phyloP scores from a whole-genome alignment of 2,888 invertebrate species.

The Hyppa rectilinea region DNA sequence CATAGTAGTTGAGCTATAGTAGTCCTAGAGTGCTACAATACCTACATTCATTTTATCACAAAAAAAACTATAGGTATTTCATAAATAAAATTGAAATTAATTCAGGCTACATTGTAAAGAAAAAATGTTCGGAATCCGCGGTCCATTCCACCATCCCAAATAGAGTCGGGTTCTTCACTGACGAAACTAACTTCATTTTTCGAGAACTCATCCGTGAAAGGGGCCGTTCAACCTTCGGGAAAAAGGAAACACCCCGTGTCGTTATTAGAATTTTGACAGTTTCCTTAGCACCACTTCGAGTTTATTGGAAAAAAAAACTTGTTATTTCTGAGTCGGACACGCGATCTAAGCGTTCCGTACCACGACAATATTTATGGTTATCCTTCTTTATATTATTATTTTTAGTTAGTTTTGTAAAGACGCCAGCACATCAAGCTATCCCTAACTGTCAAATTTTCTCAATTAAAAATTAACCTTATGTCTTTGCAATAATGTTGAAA shows the following conservation, averaged over 20 bases:
- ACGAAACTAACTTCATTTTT: constrained; percentile 65
- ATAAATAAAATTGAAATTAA: constrained; percentile 39
- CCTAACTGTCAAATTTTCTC: too few relatives aligned
- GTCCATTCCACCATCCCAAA: constrained; percentile 35
- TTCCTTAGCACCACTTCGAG: constrained; percentile 40
- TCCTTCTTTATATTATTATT: too few relatives aligned
- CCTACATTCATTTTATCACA: constrained; percentile 1
- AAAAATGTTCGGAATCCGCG: constrained; percentile 25
- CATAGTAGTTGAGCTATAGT: too few relatives aligned
- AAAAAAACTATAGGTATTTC: not conserved
- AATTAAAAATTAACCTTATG: too few relatives aligned
- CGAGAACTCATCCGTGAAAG: constrained; percentile 58
- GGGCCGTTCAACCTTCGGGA: constrained; percentile 51
- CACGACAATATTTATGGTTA: not conserved
- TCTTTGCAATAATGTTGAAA: too few relatives aligned
- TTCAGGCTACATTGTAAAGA: constrained; percentile 19
- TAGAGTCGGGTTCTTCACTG: constrained; percentile 43
- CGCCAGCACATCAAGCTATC: too few relatives aligned
- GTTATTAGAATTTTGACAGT: constrained; percentile 66
- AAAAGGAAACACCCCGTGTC: constrained; percentile 54
- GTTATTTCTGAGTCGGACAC: not conserved
- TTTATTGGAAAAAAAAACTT: constrained; percentile 55
- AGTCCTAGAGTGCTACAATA: not conserved
- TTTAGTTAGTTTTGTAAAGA: too few relatives aligned
- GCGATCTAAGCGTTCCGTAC: not conserved